Evolutionary conservation across 2,113 vertebrate genomes (phyloP).

Genomic region (Heterotilapia buettikoferi): DNA sequence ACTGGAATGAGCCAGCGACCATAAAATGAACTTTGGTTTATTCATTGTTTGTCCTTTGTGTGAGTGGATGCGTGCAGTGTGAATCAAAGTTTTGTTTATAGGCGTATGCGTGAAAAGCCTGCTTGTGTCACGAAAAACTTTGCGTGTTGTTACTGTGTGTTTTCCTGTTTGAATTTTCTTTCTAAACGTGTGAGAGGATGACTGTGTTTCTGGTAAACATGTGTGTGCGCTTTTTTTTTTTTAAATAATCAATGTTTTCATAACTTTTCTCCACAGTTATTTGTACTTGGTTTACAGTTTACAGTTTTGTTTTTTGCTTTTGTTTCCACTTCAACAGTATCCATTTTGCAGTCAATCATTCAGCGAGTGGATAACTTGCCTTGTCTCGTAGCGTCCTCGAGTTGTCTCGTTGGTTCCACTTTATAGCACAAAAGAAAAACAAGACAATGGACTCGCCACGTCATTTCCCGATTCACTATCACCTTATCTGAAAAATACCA

Average conservation of each 20-base stretch:
- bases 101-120: slow-evolving; percentile 6
- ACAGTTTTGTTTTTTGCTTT: background rate
- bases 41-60: slow-evolving; percentile 6
- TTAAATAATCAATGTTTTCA: background rate
- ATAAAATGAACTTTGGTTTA: slow-evolving; percentile 24
- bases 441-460: slow-evolving; percentile 47
- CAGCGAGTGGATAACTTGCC: slow-evolving; percentile 62
- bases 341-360: slow-evolving; percentile 12
- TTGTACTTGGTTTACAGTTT: slow-evolving; percentile 39
- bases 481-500: slow-evolving; percentile 53
- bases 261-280: slow-evolving; percentile 15
- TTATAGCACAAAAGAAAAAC: slow-evolving; percentile 66
- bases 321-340: background rate
- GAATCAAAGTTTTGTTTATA: slow-evolving; percentile 18
- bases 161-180: slow-evolving; percentile 9
- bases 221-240: background rate
- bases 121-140: background rate
- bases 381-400: slow-evolving; percentile 59
- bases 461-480: slow-evolving; percentile 32
- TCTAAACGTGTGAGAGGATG: background rate
- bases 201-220: background rate
- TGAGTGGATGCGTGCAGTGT: slow-evolving; percentile 19
- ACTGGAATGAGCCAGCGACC: background rate
- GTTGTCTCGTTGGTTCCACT: slow-evolving; percentile 68
- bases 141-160: slow-evolving; percentile 13